phyloP scores from a whole-genome alignment of 2,888 invertebrate genomes.

The Phania funesta region DNA sequence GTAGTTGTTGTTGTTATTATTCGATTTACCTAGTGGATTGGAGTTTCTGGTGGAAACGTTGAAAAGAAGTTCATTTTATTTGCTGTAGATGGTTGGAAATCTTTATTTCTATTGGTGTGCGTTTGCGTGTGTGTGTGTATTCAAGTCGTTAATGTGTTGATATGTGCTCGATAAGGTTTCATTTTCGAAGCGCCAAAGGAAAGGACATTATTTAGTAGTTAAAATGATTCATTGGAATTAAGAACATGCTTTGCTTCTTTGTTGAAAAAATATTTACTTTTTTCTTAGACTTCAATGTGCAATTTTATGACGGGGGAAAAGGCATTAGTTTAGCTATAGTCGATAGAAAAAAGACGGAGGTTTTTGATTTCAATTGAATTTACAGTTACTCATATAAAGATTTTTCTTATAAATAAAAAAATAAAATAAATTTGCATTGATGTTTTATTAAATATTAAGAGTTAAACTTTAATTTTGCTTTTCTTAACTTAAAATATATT shows the following conservation, averaged over 20 bases:
- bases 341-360: neutral
- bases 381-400: slow-evolving; percentile 17
- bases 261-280: slow-evolving; percentile 8
- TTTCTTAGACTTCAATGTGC: neutral
- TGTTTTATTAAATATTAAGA: no score
- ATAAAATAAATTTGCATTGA: no score
- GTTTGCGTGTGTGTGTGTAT: slow-evolving; percentile 1
- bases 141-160: slow-evolving; percentile 56
- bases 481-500: no score
- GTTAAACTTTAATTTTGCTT: no score
- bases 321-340: neutral
- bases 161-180: slow-evolving; percentile 62
- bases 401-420: neutral
- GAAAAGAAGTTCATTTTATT: slow-evolving; percentile 32
- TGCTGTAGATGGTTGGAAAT: slow-evolving; percentile 25
- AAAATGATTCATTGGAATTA: slow-evolving; percentile 66
- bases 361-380: slow-evolving; percentile 46
- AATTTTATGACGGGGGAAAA: neutral
- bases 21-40: slow-evolving; percentile 21
- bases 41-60: slow-evolving; percentile 9
- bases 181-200: slow-evolving; percentile 57
- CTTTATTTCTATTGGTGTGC: neutral
- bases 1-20: slow-evolving; percentile 15
- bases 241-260: slow-evolving; percentile 56
- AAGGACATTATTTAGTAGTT: slow-evolving; percentile 66